Evolutionary conservation across 2,888 invertebrate species (phyloP).

Genomic region (Aporophyla lueneburgensis): DNA sequence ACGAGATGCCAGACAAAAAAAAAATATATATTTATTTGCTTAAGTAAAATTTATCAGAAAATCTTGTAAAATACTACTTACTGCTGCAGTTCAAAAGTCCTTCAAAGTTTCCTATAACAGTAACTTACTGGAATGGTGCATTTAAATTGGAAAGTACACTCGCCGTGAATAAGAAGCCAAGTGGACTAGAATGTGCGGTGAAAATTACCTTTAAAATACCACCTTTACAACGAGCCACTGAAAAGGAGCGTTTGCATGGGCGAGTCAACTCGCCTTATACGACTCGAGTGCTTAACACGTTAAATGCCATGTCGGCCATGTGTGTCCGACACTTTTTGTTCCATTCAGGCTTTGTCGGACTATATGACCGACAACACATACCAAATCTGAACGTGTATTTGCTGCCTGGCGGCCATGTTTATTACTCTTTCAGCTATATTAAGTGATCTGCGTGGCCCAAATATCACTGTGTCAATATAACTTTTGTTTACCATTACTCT

Average conservation of each 20-base stretch:
- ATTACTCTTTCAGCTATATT: no score
- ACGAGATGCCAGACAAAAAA: no score
- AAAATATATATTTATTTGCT: no score
- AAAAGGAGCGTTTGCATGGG: constrained; percentile 15
- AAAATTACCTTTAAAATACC: constrained; percentile 47
- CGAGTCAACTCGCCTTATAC: constrained; percentile 1
- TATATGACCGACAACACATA: no score
- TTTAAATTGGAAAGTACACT: constrained; percentile 34
- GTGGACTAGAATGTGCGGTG: constrained; percentile 17
- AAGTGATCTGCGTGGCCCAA: no score
- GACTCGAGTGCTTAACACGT: rapidly evolving
- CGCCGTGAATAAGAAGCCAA: neutral
- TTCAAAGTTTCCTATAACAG: neutral
- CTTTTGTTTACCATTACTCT: no score
- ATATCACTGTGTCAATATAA: no score
- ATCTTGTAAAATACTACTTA: constrained; percentile 1
- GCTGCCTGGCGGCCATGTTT: no score
- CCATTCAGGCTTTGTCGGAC: no score
- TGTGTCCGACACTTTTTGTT: no score
- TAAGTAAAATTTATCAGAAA: neutral
- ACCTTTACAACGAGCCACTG: constrained; percentile 12
- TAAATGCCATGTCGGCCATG: no score
- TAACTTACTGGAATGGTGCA: neutral
- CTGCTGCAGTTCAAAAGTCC: neutral
- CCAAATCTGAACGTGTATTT: no score